Evolutionary conservation across 30 jellyfish, hydroid and myxozoan species (phyloP).

Genomic region (Pelagia noctiluca): DNA sequence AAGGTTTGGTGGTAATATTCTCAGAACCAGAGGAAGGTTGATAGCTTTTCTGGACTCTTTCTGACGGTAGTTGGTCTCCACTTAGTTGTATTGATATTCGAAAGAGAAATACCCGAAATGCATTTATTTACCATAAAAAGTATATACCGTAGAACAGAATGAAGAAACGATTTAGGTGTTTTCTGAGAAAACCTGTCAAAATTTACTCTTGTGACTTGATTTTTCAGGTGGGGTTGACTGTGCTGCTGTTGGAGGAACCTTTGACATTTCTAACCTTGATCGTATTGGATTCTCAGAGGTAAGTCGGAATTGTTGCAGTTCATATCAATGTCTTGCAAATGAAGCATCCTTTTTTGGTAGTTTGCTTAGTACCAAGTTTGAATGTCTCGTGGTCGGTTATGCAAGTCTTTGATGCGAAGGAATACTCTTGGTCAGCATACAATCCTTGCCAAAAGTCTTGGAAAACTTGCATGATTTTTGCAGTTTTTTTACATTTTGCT

Average conservation of each 20-base stretch:
- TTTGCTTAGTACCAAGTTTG: not conserved
- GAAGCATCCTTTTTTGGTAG: not conserved
- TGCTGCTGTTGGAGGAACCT: slow-evolving; percentile 61
- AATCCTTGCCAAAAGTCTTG: too few relatives aligned
- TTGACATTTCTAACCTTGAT: slow-evolving; percentile 69
- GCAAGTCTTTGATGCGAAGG: not conserved
- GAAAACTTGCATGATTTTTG: not conserved
- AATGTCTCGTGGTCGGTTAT: not conserved
- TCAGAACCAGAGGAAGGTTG: too few relatives aligned
- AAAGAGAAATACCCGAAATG: not conserved
- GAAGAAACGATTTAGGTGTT: not conserved
- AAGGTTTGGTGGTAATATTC: too few relatives aligned
- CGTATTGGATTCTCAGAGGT: slow-evolving; percentile 32
- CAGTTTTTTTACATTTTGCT: not conserved
- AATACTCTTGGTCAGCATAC: not conserved
- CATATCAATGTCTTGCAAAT: not conserved
- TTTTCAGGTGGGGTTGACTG: slow-evolving; percentile 66
- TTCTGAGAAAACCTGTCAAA: not conserved
- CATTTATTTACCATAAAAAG: not conserved
- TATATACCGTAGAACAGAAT: not conserved
- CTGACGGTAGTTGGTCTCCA: too few relatives aligned
- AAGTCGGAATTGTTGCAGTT: not conserved
- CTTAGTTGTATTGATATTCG: not conserved
- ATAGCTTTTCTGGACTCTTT: too few relatives aligned
- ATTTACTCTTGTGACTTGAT: not conserved